Conservation (phyloP, 2,797 vertebrate species). For the Avahi laniger region DNA sequence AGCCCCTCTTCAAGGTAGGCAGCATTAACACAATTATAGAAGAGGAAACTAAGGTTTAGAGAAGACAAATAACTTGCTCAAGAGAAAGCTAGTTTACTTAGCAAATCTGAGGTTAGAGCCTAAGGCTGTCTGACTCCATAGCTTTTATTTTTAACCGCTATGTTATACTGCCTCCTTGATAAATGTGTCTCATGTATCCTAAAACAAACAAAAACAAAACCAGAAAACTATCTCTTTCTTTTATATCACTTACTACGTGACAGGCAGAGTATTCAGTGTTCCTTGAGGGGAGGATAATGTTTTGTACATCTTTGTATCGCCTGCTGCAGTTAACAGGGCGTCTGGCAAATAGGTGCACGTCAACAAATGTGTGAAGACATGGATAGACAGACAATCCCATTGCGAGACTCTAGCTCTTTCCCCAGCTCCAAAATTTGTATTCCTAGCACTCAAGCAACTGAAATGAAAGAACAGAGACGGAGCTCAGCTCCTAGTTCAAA, state of each 20-base stretch:
- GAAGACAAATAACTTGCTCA: slow-evolving; percentile 5
- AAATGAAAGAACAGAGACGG: neutral
- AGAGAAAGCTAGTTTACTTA: neutral
- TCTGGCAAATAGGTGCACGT: slow-evolving; percentile 1
- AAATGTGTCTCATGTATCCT: neutral
- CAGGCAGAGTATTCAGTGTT: neutral
- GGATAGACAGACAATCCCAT: neutral
- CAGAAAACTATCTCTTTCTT: neutral
- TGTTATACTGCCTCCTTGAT: neutral
- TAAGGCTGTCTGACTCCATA: neutral
- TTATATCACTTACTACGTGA: neutral
- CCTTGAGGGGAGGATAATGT: neutral
- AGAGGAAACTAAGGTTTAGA: neutral
- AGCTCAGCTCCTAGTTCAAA: neutral
- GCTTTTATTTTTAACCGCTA: slow-evolving; percentile 7
- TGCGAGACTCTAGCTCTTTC: neutral
- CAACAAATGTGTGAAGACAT: neutral
- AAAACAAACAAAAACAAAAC: slow-evolving; percentile 13
- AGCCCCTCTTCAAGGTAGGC: neutral
- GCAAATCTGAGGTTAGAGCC: neutral
- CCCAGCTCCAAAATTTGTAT: neutral
- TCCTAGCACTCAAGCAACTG: neutral
- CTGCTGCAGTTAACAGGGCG: neutral
- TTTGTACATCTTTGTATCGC: neutral
- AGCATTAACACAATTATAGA: neutral